Evolutionary conservation across 1,140 invertebrate species (phyloP).

Genomic region (Rhagoletis zephyria): DNA sequence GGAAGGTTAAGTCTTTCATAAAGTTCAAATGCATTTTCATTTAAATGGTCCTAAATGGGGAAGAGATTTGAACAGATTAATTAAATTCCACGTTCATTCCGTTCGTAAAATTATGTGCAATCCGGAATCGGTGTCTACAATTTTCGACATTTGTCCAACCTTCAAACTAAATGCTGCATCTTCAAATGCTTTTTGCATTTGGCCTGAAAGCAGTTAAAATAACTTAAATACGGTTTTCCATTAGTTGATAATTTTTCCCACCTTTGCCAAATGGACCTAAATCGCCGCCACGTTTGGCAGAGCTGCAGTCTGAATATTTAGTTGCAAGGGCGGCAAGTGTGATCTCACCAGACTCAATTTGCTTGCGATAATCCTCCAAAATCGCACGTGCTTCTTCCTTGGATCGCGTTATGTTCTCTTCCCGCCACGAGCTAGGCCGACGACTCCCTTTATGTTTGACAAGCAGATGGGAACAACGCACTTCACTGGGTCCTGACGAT

Average conservation of each 20-base stretch:
- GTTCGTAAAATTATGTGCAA: conserved; percentile 95
- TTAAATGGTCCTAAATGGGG: background rate
- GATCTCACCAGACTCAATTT: conserved; percentile 83
- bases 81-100: conserved; percentile 76
- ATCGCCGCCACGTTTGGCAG: conserved; percentile 94
- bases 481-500: conserved; percentile 75
- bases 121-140: conserved; percentile 96
- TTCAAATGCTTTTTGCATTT: conserved; percentile 98
- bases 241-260: conserved; percentile 42
- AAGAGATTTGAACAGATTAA: background rate
- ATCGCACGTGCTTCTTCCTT: conserved; percentile 95
- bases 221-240: conserved; percentile 46
- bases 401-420: conserved; percentile 91
- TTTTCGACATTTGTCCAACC: conserved; percentile 92
- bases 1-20: background rate
- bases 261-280: conserved; percentile 93
- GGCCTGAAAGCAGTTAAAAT: conserved; percentile 63
- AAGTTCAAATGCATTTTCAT: conserved; percentile 22
- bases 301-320: conserved; percentile 96
- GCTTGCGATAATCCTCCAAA: conserved; percentile 78
- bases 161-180: conserved; percentile 94
- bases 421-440: conserved; percentile 94
- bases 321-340: conserved; percentile 90
- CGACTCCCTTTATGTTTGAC: conserved; percentile 96
- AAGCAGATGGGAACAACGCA: conserved; percentile 94